These are phyloP conservation scores for Drosophila ustulata DNA, from an alignment of 2,888 invertebrate genomes.

Conservation along the genomic window DNA sequence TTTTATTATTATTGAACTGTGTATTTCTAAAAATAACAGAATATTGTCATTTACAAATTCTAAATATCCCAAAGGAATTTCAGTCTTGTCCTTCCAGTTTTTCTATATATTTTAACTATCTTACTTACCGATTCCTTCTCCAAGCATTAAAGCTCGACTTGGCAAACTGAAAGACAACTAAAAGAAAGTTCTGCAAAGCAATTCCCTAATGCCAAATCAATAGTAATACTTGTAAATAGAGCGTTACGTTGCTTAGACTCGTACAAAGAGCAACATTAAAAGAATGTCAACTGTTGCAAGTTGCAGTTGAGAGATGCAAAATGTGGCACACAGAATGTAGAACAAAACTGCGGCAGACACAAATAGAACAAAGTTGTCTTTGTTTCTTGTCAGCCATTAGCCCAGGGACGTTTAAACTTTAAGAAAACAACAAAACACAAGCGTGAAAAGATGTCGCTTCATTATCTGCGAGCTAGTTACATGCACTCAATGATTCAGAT, in stretches of 20 bases:
- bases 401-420: slow-evolving; percentile 11
- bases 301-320: slow-evolving; percentile 33
- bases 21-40: too few relatives aligned
- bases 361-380: slow-evolving; percentile 61
- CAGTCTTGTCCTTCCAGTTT: neutral
- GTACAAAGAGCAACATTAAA: slow-evolving; percentile 2
- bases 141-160: neutral
- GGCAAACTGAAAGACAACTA: neutral
- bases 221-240: neutral
- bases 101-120: neutral
- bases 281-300: slow-evolving; percentile 32
- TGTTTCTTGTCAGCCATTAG: slow-evolving; percentile 38
- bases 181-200: neutral
- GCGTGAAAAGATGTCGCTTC: neutral
- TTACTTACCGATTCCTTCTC: neutral
- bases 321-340: slow-evolving; percentile 54
- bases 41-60: too few relatives aligned
- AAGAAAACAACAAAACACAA: neutral
- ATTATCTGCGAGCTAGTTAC: slow-evolving; percentile 18
- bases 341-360: slow-evolving; percentile 53
- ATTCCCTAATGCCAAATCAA: slow-evolving; percentile 14
- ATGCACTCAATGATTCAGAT: neutral
- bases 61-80: neutral
- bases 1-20: too few relatives aligned
- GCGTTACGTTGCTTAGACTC: neutral